Percentiles rank a stretch among this genome's conserved stretches.
Conservation (phyloP, 2,888 invertebrate genomes). For the Tiliacea citrago region DNA sequence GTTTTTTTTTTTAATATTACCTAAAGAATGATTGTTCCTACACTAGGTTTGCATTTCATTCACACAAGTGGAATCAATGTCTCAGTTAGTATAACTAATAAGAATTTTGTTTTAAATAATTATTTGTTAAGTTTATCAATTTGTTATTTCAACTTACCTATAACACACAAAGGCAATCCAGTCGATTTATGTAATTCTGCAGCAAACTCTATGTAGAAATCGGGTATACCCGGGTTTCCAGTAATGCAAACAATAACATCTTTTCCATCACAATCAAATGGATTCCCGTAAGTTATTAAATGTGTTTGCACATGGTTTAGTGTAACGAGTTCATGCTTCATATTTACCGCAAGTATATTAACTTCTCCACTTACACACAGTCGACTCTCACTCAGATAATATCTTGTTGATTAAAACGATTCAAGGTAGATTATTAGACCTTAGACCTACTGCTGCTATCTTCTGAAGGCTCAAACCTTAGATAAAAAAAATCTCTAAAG, state of each 20-base stretch:
- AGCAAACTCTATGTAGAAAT: slow-evolving; percentile 95
- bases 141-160: slow-evolving; percentile 88
- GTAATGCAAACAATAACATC: slow-evolving; percentile 94
- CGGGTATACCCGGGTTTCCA: slow-evolving; percentile 97
- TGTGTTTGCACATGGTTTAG: slow-evolving; percentile 94
- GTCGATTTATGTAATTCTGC: slow-evolving; percentile 91
- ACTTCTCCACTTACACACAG: slow-evolving; percentile 2
- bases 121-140: not conserved
- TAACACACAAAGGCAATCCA: slow-evolving; percentile 94
- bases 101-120: not conserved
- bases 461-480: slow-evolving; percentile 7
- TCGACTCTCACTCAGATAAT: not conserved
- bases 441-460: slow-evolving; percentile 4
- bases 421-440: not conserved
- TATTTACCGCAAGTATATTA: slow-evolving; percentile 49
- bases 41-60: not conserved
- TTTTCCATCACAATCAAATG: slow-evolving; percentile 88
- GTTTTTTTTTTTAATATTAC: not conserved
- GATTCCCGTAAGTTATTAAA: slow-evolving; percentile 94
- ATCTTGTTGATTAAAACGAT: not conserved
- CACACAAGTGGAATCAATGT: not conserved
- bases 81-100: not conserved
- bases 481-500: not conserved
- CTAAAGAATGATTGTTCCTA: too few species aligned
- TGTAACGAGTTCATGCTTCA: slow-evolving; percentile 72